Base-by-base conservation (phyloP, 2,113 vertebrate species). In the Scopus umbretta region DNA sequence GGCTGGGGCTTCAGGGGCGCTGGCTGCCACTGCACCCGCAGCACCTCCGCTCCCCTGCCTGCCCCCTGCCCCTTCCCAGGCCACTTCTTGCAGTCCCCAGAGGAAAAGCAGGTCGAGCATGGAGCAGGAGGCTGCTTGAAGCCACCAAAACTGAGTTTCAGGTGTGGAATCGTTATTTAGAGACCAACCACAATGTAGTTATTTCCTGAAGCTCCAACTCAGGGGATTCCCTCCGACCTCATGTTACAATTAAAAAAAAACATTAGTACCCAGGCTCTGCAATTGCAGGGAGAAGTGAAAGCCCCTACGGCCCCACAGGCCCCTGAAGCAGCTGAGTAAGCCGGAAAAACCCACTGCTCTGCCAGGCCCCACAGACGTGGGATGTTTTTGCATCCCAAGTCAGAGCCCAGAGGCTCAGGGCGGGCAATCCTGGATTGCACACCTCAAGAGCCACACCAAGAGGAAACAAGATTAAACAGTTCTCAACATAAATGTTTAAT, bases 391-490 rank as follows among this genome's bases (percentile, higher is more conserved):
- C 3, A 0, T 56, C 55, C 36, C 40, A 20, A 61, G 43, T 61
- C 58, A 86, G 58, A 91, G 55, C 29, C 36, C 4, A 2, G 47
- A 27, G 61, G 74, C 65, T 52, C 0, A 1, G 45, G 13, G 50
- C 7, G 1, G 62, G 66, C 9, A 0, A 20, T 68, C 43, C 73
- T 82, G 66, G 80, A 58, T 13, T 38, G 53, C 38, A 63, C 70
- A 82, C 70, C 42, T 92, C 1, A 0, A 94, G 53, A 90, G 29
- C 45, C 87, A 80, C 0, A 6, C 92, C 92, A 92, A 88, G 45
- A 80, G 45, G 87, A 97, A 94, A 91, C 78, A 87, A 38, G 81
- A 90, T 92, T 49, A 91, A 95, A 90, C 38, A 34, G 73, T 94
- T 87, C 74, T 85, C 58, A 40, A 42, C 38, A 87, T 32, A 91